phyloP scores from a whole-genome alignment of 2,113 vertebrate genomes.

The Zapornia atra region DNA sequence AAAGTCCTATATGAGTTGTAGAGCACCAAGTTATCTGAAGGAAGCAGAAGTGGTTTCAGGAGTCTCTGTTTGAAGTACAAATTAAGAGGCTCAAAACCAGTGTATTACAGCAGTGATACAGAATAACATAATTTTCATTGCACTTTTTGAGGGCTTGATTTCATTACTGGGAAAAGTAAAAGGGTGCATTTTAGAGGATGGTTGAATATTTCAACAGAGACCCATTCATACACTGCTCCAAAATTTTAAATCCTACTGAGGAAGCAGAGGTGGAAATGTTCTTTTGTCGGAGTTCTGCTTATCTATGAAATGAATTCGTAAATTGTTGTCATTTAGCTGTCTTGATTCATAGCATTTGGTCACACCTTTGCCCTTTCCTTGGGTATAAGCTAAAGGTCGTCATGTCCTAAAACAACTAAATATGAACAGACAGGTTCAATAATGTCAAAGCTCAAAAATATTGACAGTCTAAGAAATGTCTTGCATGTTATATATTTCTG shows the following conservation, averaged over 20 bases:
- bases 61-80: neutral
- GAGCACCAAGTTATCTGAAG: neutral
- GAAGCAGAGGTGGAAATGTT: neutral
- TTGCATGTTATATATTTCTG: neutral
- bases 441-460: constrained; percentile 6
- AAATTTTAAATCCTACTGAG: neutral
- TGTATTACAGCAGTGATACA: neutral
- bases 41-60: neutral
- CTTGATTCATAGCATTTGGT: constrained; percentile 6
- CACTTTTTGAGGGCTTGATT: neutral
- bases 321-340: neutral
- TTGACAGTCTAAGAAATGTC: neutral
- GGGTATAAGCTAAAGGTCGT: neutral
- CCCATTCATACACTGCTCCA: neutral
- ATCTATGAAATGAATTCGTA: neutral
- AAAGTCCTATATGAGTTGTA: neutral
- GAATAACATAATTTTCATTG: neutral
- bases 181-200: neutral
- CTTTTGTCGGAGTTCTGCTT: neutral
- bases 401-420: constrained; percentile 12
- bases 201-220: neutral
- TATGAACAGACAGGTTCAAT: neutral
- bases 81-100: neutral
- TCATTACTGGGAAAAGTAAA: neutral
- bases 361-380: constrained; percentile 5